phyloP scores from a whole-genome alignment of 2,888 invertebrate species.

The Amblyjoppa proteus region DNA sequence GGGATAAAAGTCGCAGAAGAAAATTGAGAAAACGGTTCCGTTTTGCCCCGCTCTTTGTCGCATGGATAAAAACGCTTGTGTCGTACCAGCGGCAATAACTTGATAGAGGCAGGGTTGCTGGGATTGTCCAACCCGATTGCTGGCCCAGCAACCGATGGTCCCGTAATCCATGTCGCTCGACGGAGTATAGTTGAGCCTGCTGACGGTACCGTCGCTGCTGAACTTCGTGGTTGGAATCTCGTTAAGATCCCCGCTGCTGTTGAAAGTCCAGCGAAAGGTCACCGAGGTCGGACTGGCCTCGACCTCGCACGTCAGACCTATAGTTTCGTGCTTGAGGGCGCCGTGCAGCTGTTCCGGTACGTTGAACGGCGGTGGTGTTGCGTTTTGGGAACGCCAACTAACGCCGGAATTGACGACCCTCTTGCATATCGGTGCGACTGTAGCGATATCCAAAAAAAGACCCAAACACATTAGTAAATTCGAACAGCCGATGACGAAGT shows the following conservation, averaged over 20 bases:
- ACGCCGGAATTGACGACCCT: constrained; percentile 75
- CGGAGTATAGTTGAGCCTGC: constrained; percentile 93
- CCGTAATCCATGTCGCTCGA: constrained; percentile 95
- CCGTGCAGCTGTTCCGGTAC: constrained; percentile 93
- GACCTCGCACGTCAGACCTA: constrained; percentile 93
- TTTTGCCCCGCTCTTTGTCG: not conserved
- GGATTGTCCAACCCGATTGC: constrained; percentile 93
- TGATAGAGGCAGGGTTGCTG: constrained; percentile 95
- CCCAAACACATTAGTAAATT: not conserved
- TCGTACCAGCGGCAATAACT: constrained; percentile 92
- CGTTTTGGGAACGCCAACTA: constrained; percentile 73
- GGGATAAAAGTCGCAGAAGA: not conserved
- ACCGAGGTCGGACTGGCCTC: constrained; percentile 94
- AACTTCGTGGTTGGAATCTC: constrained; percentile 90
- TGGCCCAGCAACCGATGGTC: constrained; percentile 94
- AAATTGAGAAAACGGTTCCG: not conserved
- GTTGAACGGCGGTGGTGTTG: constrained; percentile 81
- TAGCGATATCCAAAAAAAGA: constrained; percentile 14
- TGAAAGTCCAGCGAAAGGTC: constrained; percentile 96
- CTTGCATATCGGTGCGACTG: constrained; percentile 83
- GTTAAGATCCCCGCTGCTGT: constrained; percentile 93
- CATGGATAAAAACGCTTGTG: constrained; percentile 1
- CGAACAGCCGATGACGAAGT: not conserved
- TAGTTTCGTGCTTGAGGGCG: constrained; percentile 94
- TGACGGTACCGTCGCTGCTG: constrained; percentile 88